Base-by-base conservation (phyloP, 2,113 vertebrate species). In the Gulo gulo region DNA sequence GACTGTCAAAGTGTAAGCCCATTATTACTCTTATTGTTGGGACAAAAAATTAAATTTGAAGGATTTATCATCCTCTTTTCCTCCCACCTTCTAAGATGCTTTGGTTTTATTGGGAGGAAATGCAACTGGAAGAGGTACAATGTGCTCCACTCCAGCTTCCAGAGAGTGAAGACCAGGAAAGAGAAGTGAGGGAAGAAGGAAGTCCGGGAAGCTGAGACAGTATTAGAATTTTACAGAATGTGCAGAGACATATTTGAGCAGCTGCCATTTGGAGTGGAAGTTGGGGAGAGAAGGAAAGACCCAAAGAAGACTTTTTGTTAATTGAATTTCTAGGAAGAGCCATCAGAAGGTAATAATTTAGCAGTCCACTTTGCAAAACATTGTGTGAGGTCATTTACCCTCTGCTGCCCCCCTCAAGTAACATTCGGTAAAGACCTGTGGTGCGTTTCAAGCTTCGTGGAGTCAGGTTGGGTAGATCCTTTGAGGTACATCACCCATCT, bases 301-400 rank as follows among this genome's bases (percentile, higher is more conserved):
- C 73, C 90, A 84, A 63, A 80, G 61, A 79, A 78, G 83, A 74
- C 16, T 52, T 91, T 69, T 36, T 39, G 23, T 85, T n/a, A 81
- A 42, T 81, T 42, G 95, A 69, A 82, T 81, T 97, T 90, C 84
- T 83, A 42, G 90, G 83, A 90, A 45, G 45, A 94, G 50, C 34
- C 69, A 71, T 57, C 29, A 29, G 42, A 95, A 94, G 85, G 57
- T 42, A 88, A 80, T 74, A 14, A 14, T 88, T 95, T 86, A 92
- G 73, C 52, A 42, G 45, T 45, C 4, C 14, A 39, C 42, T 91
- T 97, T 90, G 50, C 20, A 87, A 76, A 93, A 52, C 18, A 23
- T 2, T 21, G 45, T 94, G 26, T 85, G 50, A 42, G 86, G 4
- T 65, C 1, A 36, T 67, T 92, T 61, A 86, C 45, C 63, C 84